These are phyloP conservation scores for Centroberyx gerrardi DNA, from an alignment of 2,797 vertebrate species.

Conservation along the genomic window DNA sequence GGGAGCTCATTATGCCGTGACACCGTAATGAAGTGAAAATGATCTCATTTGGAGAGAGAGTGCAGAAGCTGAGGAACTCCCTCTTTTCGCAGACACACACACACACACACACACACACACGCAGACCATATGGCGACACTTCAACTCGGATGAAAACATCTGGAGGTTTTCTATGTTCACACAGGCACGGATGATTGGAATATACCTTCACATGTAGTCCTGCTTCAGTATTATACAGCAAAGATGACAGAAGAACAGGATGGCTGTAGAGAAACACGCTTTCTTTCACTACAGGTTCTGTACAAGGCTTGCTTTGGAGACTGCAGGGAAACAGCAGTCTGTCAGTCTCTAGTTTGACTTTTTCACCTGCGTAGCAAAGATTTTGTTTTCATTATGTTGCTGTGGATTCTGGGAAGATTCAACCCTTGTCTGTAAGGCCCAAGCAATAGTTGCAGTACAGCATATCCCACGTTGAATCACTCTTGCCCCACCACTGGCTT, in stretches of 20 bases:
- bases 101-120: neutral
- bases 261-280: neutral
- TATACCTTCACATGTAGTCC: constrained; percentile 18
- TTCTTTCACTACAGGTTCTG: neutral
- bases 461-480: no score
- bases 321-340: neutral
- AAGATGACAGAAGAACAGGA: constrained; percentile 9
- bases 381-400: neutral
- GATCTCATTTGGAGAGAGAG: constrained; percentile 66
- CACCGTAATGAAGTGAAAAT: constrained; percentile 75
- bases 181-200: constrained; percentile 29
- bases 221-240: neutral
- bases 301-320: neutral
- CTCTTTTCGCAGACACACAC: neutral
- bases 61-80: constrained; percentile 26
- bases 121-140: constrained; percentile 65
- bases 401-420: neutral
- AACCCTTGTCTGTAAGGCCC: no score
- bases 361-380: constrained; percentile 5
- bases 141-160: constrained; percentile 74
- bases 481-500: no score
- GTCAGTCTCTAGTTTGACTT: neutral
- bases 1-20: constrained; percentile 68
- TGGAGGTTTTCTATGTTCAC: constrained; percentile 51
- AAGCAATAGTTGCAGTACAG: no score